Conservation (phyloP, 1,140 invertebrate species). For the Holotrichia oblita region DNA sequence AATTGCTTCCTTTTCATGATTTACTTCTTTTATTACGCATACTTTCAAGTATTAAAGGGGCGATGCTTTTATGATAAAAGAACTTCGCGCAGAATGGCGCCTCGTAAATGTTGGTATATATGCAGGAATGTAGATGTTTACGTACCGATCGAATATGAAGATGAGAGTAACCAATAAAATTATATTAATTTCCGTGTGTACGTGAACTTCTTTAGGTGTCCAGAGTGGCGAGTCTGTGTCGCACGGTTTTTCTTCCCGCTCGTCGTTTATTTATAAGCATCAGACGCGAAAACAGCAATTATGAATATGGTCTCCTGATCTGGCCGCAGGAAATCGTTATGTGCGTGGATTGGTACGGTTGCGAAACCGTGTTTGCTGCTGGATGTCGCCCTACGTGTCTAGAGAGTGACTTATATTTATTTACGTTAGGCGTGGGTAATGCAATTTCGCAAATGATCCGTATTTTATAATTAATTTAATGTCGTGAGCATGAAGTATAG, state of each 20-base stretch:
- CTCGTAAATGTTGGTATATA: background rate
- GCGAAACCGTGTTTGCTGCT: background rate
- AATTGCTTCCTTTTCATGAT: background rate
- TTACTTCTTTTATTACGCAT: background rate
- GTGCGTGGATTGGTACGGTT: slow-evolving; percentile 5
- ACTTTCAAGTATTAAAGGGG: background rate
- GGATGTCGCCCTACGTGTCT: background rate
- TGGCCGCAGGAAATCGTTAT: slow-evolving; percentile 11
- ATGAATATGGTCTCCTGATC: background rate
- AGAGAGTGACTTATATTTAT: background rate
- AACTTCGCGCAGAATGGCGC: background rate
- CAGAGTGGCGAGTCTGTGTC: background rate
- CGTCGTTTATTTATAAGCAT: slow-evolving; percentile 5
- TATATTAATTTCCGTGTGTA: slow-evolving; percentile 17
- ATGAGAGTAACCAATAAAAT: background rate
- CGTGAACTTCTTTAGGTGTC: slow-evolving; percentile 11
- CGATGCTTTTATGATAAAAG: background rate
- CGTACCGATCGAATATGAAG: background rate
- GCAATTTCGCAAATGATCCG: slow-evolving; percentile 1
- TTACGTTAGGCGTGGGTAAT: slow-evolving; percentile 1
- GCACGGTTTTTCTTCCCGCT: background rate
- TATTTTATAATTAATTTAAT: slow-evolving; percentile 11
- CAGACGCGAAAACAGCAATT: background rate
- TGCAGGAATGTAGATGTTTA: background rate
- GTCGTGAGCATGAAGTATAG: background rate